A percentile compares a stretch with the other conserved stretches of the same genome.
phyloP scores from a whole-genome alignment of 2,797 vertebrate genomes.

The Tragopan temminckii region DNA sequence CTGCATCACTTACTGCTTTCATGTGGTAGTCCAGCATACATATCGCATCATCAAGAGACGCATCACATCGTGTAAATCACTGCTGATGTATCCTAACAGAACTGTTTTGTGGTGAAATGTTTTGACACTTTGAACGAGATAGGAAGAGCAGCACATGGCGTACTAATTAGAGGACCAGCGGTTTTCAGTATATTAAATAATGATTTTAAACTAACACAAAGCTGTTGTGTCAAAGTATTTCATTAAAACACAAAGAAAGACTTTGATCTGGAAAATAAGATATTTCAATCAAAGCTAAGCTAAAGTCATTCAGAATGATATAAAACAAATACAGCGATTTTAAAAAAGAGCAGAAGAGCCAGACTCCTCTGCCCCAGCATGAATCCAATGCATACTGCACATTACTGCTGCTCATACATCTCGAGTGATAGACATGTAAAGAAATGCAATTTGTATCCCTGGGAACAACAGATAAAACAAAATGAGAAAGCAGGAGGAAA shows the following conservation, averaged over 20 bases:
- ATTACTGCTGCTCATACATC: background rate
- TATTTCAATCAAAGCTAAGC: conserved; percentile 23
- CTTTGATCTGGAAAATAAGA: conserved; percentile 42
- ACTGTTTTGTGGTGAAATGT: background rate
- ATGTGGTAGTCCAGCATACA: background rate
- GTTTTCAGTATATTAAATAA: conserved; percentile 16
- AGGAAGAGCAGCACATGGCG: background rate
- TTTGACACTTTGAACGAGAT: conserved; percentile 44
- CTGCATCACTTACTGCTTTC: background rate
- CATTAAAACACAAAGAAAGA: conserved; percentile 41
- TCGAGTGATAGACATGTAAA: background rate
- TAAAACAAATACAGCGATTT: conserved; percentile 2
- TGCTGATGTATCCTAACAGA: background rate
- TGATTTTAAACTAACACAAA: conserved; percentile 18
- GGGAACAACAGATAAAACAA: background rate
- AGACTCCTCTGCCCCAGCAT: background rate
- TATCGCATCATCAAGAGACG: background rate
- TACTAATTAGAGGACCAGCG: conserved; percentile 46
- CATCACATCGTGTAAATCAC: background rate
- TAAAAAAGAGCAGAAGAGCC: background rate
- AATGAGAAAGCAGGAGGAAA: background rate
- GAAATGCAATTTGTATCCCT: background rate
- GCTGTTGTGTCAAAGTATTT: conserved; percentile 42
- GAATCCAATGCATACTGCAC: background rate
- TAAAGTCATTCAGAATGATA: background rate